Evolutionary conservation across 2,113 vertebrate genomes (phyloP), one percentile per base, ranked within the genome.

Genomic region (Campylomormyrus numenius): DNA sequence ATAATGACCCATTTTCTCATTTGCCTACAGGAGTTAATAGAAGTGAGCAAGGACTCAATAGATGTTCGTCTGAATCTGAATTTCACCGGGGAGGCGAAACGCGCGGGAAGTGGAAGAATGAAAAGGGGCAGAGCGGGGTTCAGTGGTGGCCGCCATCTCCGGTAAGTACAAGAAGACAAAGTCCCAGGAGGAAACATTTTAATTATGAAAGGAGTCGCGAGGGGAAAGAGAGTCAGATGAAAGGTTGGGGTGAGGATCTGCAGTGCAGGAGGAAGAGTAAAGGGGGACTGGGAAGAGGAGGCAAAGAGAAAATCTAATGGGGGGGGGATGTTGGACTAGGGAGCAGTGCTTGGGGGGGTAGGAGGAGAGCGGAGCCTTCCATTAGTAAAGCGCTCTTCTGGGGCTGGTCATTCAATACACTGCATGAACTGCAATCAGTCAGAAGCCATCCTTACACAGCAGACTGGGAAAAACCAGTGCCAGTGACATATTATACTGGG

Each of bases 131-230:
- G 8, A 48, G 35, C 31, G 13, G 1, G 52, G 46, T 3, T 50
- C 74, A 17, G 19, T 27, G 49, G 74, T 31, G 50, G n/a, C 35
- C 45, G 85, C 80, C 15, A 49, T 66, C 88, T 70, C 19, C 62
- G 53, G 56, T 86, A 89, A 53, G 49, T 56, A 89, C 84, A 89
- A 84, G 70, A 56, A 31, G 27, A 42, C n/a, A 70, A 17, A 58
- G 70, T 84, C 88, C 19, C 70, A 31, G 49, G 50, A 84, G 74
- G 74, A 84, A 27, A 19, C 19, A 70, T 24, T 89, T 89, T 89
- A 89, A 89, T 84, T 83, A 89, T 49, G 74, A 19, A 80, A 52
- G 74, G 31, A 24, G 35, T 13, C 24, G 35, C 9, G 31, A n/a
- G 49, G 62, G 27, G 4, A 46, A 46, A 21, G 56, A 10, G 27